Percentiles rank a stretch among this genome's conserved stretches.
Conservation (phyloP, 2,888 invertebrate species). For the Idaea dimidiata region DNA sequence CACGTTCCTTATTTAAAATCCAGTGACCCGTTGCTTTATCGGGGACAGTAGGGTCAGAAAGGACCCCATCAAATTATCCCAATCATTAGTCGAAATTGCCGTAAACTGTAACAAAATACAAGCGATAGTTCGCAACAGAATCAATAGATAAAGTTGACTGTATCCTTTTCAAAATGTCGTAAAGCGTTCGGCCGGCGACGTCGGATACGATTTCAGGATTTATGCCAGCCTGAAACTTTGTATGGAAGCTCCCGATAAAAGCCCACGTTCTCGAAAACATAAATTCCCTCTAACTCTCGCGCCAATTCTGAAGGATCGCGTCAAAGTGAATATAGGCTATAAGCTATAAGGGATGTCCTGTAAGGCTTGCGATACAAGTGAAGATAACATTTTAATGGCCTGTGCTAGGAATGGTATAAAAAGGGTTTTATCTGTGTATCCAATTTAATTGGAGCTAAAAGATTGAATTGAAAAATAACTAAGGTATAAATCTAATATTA, state of each 20-base stretch:
- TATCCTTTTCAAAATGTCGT: constrained; percentile 45
- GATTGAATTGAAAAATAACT: no score
- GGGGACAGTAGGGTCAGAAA: constrained; percentile 25
- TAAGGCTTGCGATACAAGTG: constrained; percentile 12
- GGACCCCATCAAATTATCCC: constrained; percentile 21
- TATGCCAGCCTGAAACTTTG: constrained; percentile 48
- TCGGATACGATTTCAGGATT: constrained; percentile 50
- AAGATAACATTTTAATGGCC: not conserved
- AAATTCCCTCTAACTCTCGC: constrained; percentile 35
- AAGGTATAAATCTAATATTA: no score
- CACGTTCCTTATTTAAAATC: not conserved
- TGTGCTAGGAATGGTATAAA: not conserved
- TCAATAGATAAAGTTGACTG: constrained; percentile 29
- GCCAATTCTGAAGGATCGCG: constrained; percentile 18
- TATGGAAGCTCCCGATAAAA: constrained; percentile 46
- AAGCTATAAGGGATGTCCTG: constrained; percentile 19
- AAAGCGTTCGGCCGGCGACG: constrained; percentile 43
- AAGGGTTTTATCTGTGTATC: not conserved
- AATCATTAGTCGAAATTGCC: constrained; percentile 26
- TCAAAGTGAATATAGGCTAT: constrained; percentile 22
- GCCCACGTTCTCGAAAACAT: constrained; percentile 43
- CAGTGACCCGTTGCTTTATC: constrained; percentile 21
- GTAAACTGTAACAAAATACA: constrained; percentile 30
- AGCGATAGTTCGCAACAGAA: constrained; percentile 25
- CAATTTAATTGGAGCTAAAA: not conserved